Evolutionary conservation across 2,113 vertebrate species (phyloP).

Genomic region (Labeo rohita): DNA sequence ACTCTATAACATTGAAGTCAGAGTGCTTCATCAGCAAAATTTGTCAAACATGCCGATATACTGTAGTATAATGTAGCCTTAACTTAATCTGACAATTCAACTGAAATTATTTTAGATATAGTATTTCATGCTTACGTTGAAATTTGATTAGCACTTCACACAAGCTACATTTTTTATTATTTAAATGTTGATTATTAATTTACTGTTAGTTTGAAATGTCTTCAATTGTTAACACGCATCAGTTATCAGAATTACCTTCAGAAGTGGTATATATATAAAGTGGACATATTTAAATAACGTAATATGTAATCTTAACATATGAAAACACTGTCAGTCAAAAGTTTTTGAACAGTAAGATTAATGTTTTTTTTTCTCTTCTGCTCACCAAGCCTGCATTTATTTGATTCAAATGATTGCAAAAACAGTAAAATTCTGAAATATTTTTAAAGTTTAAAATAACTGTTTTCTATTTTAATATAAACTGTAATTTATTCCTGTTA

Average conservation of each 20-base stretch:
- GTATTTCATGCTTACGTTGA: neutral
- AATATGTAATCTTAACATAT: too few relatives aligned
- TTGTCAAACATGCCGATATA: neutral
- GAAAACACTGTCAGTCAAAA: too few relatives aligned
- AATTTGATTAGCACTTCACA: neutral
- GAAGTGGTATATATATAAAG: neutral
- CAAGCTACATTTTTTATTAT: neutral
- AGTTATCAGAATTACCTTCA: too few relatives aligned
- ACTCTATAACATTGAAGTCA: neutral
- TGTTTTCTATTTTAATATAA: too few relatives aligned
- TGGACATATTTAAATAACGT: neutral
- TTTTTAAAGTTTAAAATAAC: too few relatives aligned
- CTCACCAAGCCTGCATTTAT: too few relatives aligned
- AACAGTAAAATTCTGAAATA: too few relatives aligned
- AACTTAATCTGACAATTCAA: neutral
- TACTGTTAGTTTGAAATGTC: neutral
- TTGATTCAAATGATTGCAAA: too few relatives aligned
- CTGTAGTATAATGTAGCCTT: neutral
- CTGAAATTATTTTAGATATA: neutral
- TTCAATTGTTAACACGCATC: too few relatives aligned
- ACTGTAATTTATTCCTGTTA: too few relatives aligned
- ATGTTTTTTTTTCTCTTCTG: too few relatives aligned
- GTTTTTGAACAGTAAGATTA: too few relatives aligned
- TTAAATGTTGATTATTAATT: neutral
- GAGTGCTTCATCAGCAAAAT: neutral